phyloP scores from a whole-genome alignment of 1,140 invertebrate species.

The Drosophila dunni region DNA sequence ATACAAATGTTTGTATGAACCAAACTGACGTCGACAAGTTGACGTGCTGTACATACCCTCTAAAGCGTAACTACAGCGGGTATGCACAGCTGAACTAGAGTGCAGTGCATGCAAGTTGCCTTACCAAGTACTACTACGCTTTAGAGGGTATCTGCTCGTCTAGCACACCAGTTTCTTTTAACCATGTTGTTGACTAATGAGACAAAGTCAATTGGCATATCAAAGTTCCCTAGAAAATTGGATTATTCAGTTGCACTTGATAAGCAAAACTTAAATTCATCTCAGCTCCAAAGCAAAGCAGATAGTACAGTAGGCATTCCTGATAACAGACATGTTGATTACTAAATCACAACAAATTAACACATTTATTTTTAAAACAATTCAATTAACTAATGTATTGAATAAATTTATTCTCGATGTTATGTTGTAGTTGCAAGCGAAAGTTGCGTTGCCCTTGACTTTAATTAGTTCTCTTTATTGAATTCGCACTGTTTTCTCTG shows the following conservation, averaged over 20 bases:
- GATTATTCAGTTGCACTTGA: constrained; percentile 45
- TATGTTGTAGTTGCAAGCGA: constrained; percentile 19
- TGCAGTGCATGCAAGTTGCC: too few species aligned
- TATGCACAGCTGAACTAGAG: background rate
- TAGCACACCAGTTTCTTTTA: background rate
- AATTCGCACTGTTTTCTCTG: constrained; percentile 32
- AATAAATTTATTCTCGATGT: constrained; percentile 10
- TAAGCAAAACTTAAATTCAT: constrained; percentile 12
- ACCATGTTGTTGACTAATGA: constrained; percentile 64
- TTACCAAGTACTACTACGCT: too few species aligned
- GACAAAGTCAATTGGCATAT: constrained; percentile 31
- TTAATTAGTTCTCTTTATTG: constrained; percentile 63
- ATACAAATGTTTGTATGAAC: background rate
- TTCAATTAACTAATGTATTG: constrained; percentile 5
- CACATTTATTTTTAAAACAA: background rate
- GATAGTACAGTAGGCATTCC: constrained; percentile 16
- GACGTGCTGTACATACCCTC: constrained; percentile 14
- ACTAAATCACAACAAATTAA: background rate
- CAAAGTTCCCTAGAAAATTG: constrained; percentile 33
- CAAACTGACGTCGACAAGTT: constrained; percentile 58
- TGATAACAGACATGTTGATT: background rate
- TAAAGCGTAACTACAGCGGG: background rate
- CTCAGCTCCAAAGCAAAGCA: background rate
- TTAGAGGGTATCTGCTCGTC: constrained; percentile 4
- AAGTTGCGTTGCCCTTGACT: constrained; percentile 56